A percentile compares a stretch with the other conserved stretches of the same genome.
phyloP scores from a whole-genome alignment of 2,888 invertebrate species.

The Amorpha juglandis region DNA sequence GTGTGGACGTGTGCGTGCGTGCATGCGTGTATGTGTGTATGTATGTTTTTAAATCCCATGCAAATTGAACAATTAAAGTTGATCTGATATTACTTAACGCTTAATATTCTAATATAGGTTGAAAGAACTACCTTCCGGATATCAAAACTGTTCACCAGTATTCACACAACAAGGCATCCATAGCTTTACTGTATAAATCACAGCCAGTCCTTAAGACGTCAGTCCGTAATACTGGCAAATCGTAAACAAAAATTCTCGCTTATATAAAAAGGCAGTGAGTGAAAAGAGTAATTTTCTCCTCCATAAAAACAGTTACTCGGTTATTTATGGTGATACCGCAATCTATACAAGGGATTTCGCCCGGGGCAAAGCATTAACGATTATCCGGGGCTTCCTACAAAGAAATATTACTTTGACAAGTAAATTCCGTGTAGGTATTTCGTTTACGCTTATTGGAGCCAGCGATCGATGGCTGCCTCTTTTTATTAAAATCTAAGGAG shows the following conservation, averaged over 20 bases:
- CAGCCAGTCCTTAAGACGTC: slow-evolving; percentile 34
- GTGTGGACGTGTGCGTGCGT: too few species aligned
- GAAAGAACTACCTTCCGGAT: too few species aligned
- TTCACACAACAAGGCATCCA: too few species aligned
- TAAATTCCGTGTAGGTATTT: slow-evolving; percentile 67
- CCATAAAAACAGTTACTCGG: slow-evolving; percentile 81
- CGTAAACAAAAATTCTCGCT: slow-evolving; percentile 67
- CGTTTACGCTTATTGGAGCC: slow-evolving; percentile 60
- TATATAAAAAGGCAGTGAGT: slow-evolving; percentile 75
- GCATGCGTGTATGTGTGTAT: too few species aligned
- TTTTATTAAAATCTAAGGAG: slow-evolving; percentile 19
- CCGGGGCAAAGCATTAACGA: slow-evolving; percentile 78
- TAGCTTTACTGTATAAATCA: neutral
- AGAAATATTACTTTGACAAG: slow-evolving; percentile 80
- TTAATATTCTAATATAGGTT: too few species aligned
- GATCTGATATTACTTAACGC: too few species aligned
- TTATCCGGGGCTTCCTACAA: slow-evolving; percentile 72
- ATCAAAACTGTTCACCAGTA: too few species aligned
- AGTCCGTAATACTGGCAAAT: slow-evolving; percentile 49
- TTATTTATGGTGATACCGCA: slow-evolving; percentile 82
- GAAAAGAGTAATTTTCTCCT: slow-evolving; percentile 76
- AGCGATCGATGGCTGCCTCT: slow-evolving; percentile 24
- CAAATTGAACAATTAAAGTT: too few species aligned
- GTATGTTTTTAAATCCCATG: too few species aligned
- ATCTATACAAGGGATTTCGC: slow-evolving; percentile 81